Conservation (phyloP, 1,140 invertebrate species). For the Scaptodrosophila lebanonensis region DNA sequence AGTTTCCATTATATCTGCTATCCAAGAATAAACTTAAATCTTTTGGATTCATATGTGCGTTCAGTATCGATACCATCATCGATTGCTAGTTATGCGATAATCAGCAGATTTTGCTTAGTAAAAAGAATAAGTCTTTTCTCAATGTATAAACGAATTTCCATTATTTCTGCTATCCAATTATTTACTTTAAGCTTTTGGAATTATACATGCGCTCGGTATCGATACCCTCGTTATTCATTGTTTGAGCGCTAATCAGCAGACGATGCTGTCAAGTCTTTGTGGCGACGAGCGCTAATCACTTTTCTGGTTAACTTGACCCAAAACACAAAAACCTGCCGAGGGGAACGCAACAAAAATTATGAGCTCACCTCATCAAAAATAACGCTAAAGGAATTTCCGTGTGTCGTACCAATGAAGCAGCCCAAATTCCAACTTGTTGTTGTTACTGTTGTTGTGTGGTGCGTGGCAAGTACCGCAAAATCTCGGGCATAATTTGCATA, state of each 20-base stretch:
- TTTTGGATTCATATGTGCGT: too few relatives aligned
- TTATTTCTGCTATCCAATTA: too few relatives aligned
- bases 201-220: too few relatives aligned
- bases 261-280: background rate
- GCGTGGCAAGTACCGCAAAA: constrained; percentile 70
- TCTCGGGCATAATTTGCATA: constrained; percentile 59
- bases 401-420: background rate
- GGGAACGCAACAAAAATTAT: constrained; percentile 50
- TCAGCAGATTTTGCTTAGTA: too few relatives aligned
- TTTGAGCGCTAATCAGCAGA: background rate
- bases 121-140: too few relatives aligned
- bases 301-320: constrained; percentile 42
- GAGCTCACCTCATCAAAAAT: constrained; percentile 68
- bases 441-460: constrained; percentile 40
- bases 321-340: constrained; percentile 38
- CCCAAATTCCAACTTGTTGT: constrained; percentile 53
- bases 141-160: too few relatives aligned
- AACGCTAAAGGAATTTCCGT: constrained; percentile 28
- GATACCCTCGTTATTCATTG: too few relatives aligned
- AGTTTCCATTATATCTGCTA: too few relatives aligned
- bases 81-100: too few relatives aligned
- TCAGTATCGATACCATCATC: too few relatives aligned
- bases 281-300: constrained; percentile 23
- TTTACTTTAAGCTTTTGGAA: too few relatives aligned
- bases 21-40: too few relatives aligned